These are phyloP conservation scores for Drosophila emarginata DNA, from an alignment of 2,888 invertebrate genomes.

Conservation along the genomic window DNA sequence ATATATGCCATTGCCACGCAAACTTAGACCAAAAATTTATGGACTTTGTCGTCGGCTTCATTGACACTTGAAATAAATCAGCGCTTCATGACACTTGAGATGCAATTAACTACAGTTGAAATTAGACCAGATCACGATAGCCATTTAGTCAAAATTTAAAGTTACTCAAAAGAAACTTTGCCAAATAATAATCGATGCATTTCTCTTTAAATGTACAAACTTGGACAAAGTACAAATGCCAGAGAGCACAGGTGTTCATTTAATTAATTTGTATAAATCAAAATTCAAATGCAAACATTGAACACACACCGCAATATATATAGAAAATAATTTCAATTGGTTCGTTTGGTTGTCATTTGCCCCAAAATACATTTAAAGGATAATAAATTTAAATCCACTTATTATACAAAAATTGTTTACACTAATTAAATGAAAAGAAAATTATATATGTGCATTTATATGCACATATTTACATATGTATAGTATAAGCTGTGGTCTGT, in stretches of 20 bases:
- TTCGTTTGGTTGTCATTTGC: constrained; percentile 4
- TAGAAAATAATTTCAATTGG: constrained; percentile 2
- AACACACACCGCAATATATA: background rate
- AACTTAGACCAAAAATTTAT: constrained; percentile 51
- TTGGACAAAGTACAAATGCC: background rate
- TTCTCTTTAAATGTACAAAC: background rate
- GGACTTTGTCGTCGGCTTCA: constrained; percentile 30
- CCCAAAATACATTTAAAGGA: constrained; percentile 26
- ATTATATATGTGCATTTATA: constrained; percentile 2
- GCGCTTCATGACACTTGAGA: constrained; percentile 44
- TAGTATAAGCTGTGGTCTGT: constrained; percentile 29
- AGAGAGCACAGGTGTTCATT: constrained; percentile 44
- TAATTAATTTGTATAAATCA: constrained; percentile 51
- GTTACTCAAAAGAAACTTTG: background rate
- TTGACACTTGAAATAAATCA: constrained; percentile 64
- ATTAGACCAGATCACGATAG: constrained; percentile 37
- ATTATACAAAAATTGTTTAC: constrained; percentile 44
- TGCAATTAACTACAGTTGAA: constrained; percentile 44
- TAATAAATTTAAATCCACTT: constrained; percentile 47
- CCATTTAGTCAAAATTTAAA: constrained; percentile 17
- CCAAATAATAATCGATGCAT: background rate
- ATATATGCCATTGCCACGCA: constrained; percentile 37
- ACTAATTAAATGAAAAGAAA: constrained; percentile 40
- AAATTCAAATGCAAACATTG: constrained; percentile 18
- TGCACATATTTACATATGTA: constrained; percentile 26